Conservation (phyloP, 2,888 invertebrate genomes). For the Dynastes maya region DNA sequence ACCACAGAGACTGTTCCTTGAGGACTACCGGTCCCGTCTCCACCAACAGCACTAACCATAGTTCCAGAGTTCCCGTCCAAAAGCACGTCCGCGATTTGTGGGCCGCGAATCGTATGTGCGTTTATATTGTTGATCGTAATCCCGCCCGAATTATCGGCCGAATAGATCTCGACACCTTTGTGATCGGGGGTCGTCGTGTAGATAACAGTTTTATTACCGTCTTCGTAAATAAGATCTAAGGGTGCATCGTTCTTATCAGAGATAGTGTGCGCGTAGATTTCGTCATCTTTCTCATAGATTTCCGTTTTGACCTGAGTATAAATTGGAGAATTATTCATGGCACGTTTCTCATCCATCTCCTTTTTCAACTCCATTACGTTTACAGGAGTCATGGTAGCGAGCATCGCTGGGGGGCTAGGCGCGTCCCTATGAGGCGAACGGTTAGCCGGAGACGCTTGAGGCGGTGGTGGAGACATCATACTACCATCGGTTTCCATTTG, state of each 20-base stretch:
- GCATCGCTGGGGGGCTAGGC: constrained; percentile 81
- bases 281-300: constrained; percentile 70
- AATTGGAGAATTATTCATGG: constrained; percentile 75
- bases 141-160: constrained; percentile 74
- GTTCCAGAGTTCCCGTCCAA: constrained; percentile 73
- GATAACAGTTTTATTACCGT: constrained; percentile 88
- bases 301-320: constrained; percentile 75
- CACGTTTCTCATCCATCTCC: constrained; percentile 78
- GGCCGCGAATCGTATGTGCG: constrained; percentile 70
- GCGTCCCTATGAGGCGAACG: constrained; percentile 72
- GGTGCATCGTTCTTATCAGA: constrained; percentile 79
- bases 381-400: constrained; percentile 91
- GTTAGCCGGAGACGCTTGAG: constrained; percentile 72
- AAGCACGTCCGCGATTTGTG: constrained; percentile 73
- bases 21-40: constrained; percentile 70
- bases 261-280: constrained; percentile 71
- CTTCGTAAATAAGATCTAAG: constrained; percentile 88
- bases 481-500: constrained; percentile 62
- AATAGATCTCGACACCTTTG: constrained; percentile 86
- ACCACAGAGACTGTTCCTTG: constrained; percentile 70
- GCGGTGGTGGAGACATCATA: constrained; percentile 70
- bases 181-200: constrained; percentile 86
- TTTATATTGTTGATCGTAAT: constrained; percentile 69
- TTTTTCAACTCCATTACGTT: constrained; percentile 84
- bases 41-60: constrained; percentile 72